Percentiles rank a stretch among this genome's conserved stretches.
These are phyloP conservation scores for Paraescarpia echinospica DNA, from an alignment of 1,140 invertebrate genomes.

Conservation along the genomic window DNA sequence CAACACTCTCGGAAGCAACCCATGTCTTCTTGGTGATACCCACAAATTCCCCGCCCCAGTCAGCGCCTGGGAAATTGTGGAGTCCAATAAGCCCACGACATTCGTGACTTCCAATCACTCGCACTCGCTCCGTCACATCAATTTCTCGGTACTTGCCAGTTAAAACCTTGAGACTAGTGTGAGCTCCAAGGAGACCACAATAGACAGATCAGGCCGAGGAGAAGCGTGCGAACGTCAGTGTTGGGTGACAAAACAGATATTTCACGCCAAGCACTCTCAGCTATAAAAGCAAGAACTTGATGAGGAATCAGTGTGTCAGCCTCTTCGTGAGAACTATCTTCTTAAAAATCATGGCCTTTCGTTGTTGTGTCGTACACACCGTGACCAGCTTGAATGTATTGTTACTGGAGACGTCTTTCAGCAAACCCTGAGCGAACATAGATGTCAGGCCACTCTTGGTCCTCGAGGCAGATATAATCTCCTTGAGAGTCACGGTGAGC, in stretches of 20 bases:
- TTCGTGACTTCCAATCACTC: conserved; percentile 2
- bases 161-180: background rate
- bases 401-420: no score
- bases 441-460: background rate
- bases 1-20: background rate
- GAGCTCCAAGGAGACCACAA: background rate
- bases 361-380: background rate
- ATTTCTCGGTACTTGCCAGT: conserved; percentile 8
- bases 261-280: conserved; percentile 8
- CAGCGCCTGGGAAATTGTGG: background rate
- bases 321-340: conserved; percentile 7
- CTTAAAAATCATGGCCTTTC: conserved; percentile 14
- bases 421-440: conserved; percentile 6
- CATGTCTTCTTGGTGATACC: conserved; percentile 17
- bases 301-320: conserved; percentile 12
- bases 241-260: background rate
- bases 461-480: background rate
- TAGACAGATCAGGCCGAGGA: background rate
- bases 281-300: background rate
- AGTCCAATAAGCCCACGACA: conserved; percentile 2
- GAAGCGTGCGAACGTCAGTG: background rate
- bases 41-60: conserved; percentile 13
- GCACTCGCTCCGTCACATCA: background rate
- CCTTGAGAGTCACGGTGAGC: background rate
- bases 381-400: no score